Evolutionary conservation across 2,888 invertebrate species (phyloP).

Genomic region (Magallana nippona): DNA sequence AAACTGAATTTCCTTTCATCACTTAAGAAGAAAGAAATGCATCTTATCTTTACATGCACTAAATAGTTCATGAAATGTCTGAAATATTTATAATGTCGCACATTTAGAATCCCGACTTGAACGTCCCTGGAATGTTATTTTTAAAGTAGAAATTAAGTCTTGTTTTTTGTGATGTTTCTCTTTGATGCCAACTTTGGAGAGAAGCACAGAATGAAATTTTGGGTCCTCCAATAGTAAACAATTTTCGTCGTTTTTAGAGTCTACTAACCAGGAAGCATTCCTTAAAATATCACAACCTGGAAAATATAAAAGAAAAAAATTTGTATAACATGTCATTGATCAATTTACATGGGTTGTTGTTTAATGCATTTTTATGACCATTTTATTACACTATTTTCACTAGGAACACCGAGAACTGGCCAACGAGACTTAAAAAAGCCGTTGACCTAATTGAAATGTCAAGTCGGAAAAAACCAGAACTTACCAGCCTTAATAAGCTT

Average conservation of each 20-base stretch:
- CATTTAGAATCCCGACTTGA: neutral
- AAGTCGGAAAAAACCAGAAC: neutral
- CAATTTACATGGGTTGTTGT: too few relatives aligned
- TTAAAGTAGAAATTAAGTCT: constrained; percentile 34
- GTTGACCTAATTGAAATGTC: constrained; percentile 12
- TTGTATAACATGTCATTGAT: neutral
- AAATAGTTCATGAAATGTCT: neutral
- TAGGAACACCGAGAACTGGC: too few relatives aligned
- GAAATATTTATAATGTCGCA: neutral
- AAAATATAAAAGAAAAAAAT: constrained; percentile 14
- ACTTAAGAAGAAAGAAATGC: too few relatives aligned
- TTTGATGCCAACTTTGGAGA: constrained; percentile 41
- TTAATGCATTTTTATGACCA: too few relatives aligned
- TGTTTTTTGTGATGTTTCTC: constrained; percentile 34
- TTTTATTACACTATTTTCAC: too few relatives aligned
- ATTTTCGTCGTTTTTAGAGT: constrained; percentile 26
- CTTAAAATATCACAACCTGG: constrained; percentile 56
- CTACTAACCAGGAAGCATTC: constrained; percentile 55
- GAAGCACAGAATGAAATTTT: constrained; percentile 26
- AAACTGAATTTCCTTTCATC: too few relatives aligned
- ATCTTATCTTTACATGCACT: neutral
- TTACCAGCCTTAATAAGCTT: constrained; percentile 56
- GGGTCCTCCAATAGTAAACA: constrained; percentile 38
- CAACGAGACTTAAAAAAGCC: neutral
- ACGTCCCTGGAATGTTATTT: constrained; percentile 35